Conservation (phyloP, 2,888 invertebrate species). For the Xiphydria camelus region DNA sequence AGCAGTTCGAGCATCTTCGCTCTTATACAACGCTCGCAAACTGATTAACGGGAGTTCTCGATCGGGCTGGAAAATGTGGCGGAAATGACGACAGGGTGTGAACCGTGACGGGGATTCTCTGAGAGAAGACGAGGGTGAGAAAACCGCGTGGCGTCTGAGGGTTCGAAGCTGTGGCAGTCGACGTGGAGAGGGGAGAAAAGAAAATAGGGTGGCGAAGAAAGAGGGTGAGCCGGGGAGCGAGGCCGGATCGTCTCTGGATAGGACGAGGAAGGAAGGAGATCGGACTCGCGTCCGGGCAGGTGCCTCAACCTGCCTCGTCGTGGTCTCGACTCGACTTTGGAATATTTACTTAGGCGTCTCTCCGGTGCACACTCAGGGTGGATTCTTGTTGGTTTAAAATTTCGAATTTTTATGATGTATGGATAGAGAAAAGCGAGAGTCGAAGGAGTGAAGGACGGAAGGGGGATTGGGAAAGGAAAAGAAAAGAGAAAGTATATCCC, state of each 20-base stretch:
- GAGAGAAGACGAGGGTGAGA: too few species aligned
- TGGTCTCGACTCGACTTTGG: slow-evolving; percentile 6
- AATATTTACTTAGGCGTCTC: slow-evolving; percentile 17
- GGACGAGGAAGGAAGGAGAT: background rate
- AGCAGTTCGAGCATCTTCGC: too few species aligned
- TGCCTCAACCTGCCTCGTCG: slow-evolving; percentile 10
- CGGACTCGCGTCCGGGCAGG: too few species aligned
- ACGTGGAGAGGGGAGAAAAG: background rate
- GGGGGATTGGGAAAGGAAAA: slow-evolving; percentile 2
- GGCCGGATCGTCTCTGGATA: background rate
- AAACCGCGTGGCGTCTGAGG: slow-evolving; percentile 14
- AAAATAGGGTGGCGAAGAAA: slow-evolving; percentile 3
- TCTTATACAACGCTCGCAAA: too few species aligned
- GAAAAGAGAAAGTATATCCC: slow-evolving; percentile 9
- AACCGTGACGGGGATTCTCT: too few species aligned
- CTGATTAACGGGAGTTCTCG: too few species aligned
- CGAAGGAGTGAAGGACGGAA: background rate
- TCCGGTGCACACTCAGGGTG: slow-evolving; percentile 8
- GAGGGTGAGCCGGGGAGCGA: background rate
- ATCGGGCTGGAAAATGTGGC: too few species aligned
- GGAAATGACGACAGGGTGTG: too few species aligned
- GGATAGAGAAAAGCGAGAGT: slow-evolving; percentile 12
- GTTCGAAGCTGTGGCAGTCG: background rate
- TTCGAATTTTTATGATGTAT: slow-evolving; percentile 3
- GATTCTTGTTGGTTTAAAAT: slow-evolving; percentile 24